These are phyloP conservation scores for Hypotaenidia philippensis DNA, from an alignment of 2,797 vertebrate genomes.

Conservation along the genomic window DNA sequence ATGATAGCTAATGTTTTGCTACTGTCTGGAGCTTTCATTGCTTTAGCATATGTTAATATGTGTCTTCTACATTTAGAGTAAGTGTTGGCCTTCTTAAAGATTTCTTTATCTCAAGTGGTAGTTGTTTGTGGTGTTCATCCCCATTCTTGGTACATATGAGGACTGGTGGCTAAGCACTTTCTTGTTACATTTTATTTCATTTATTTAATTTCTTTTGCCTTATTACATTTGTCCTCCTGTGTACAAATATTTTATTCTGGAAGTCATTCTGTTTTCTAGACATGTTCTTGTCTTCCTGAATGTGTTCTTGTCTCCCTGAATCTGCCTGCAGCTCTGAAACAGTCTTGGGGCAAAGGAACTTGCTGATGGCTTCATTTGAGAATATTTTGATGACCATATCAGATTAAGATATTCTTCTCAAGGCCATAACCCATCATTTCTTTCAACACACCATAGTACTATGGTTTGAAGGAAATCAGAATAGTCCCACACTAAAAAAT, in stretches of 20 bases:
- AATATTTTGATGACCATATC: not conserved
- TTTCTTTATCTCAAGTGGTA: not conserved
- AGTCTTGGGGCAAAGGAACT: not conserved
- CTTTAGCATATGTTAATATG: not conserved
- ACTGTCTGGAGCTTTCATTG: not conserved
- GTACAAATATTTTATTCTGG: not conserved
- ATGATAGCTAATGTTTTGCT: accelerated
- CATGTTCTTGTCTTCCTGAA: too few relatives aligned
- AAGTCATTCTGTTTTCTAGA: not conserved
- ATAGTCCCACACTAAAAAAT: not conserved
- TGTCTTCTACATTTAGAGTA: not conserved
- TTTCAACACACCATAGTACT: not conserved
- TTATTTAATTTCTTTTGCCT: not conserved
- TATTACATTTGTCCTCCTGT: not conserved
- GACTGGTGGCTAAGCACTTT: not conserved
- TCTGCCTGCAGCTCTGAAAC: not conserved
- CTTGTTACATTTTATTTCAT: too few relatives aligned
- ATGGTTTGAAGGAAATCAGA: not conserved
- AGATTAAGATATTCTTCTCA: not conserved
- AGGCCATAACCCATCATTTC: not conserved
- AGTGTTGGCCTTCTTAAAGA: not conserved
- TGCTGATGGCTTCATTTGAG: not conserved
- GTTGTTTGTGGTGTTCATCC: not conserved
- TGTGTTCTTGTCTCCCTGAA: not conserved
- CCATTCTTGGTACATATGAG: not conserved